phyloP scores from a whole-genome alignment of 2,888 invertebrate species.

The Melipona bicolor region DNA sequence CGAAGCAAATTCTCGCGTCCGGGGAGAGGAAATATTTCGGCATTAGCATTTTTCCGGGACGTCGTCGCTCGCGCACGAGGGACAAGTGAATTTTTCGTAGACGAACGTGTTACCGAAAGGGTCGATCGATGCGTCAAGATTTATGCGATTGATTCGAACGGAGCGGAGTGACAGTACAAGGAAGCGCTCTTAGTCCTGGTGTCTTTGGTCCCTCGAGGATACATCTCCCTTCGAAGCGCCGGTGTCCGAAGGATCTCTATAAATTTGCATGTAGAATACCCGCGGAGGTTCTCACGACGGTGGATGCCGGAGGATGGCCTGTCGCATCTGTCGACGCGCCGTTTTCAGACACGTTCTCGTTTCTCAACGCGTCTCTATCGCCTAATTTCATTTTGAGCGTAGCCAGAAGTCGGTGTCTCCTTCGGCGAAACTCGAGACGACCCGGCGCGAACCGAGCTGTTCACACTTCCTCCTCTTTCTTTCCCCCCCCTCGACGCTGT shows the following conservation, averaged over 20 bases:
- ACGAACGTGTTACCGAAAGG: conserved; percentile 67
- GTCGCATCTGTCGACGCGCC: conserved; percentile 69
- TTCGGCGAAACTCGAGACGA: conserved; percentile 51
- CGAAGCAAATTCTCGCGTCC: neutral
- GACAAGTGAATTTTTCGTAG: conserved; percentile 65
- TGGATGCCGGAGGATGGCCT: conserved; percentile 57
- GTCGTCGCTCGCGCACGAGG: conserved; percentile 14
- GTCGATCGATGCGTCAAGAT: conserved; percentile 79
- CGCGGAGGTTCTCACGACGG: conserved; percentile 77
- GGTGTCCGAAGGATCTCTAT: conserved; percentile 84
- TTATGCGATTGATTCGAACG: conserved; percentile 84
- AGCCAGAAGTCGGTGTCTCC: conserved; percentile 58
- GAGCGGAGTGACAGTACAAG: conserved; percentile 84
- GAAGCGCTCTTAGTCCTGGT: conserved; percentile 84
- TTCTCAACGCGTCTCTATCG: conserved; percentile 43
- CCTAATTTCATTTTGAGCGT: conserved; percentile 70
- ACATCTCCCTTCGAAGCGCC: conserved; percentile 76
- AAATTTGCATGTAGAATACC: conserved; percentile 84
- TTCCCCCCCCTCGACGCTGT: neutral
- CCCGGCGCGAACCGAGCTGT: neutral
- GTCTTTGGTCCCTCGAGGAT: conserved; percentile 80
- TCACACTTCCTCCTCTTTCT: neutral
- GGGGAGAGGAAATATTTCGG: conserved; percentile 19
- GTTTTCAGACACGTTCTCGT: conserved; percentile 40
- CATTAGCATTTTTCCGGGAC: conserved; percentile 20